phyloP scores from a whole-genome alignment of 2,797 vertebrate species.

The Caiman crocodilus region DNA sequence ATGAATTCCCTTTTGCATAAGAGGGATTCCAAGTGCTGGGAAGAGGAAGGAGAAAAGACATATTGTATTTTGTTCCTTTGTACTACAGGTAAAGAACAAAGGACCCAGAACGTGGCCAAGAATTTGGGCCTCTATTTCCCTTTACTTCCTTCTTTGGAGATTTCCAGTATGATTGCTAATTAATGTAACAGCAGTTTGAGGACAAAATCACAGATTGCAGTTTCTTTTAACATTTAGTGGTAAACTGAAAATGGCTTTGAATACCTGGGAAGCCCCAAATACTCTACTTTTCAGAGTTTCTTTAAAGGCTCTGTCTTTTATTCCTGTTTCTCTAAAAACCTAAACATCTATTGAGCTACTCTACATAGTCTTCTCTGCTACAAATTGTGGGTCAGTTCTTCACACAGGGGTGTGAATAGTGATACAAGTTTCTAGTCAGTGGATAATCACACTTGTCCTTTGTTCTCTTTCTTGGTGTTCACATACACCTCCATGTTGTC shows the following conservation, averaged over 20 bases:
- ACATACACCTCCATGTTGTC: slow-evolving; percentile 20
- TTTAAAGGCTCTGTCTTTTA: neutral
- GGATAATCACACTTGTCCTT: neutral
- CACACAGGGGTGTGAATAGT: neutral
- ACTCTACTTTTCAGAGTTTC: neutral
- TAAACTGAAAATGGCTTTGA: neutral
- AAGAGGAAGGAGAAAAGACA: neutral
- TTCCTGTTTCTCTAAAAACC: neutral
- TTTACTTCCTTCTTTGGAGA: neutral
- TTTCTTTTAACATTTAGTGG: neutral
- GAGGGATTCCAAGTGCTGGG: neutral
- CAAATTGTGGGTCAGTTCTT: neutral
- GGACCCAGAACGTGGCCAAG: neutral
- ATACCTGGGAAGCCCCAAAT: neutral
- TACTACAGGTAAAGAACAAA: neutral
- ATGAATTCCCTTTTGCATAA: neutral
- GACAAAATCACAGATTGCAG: neutral
- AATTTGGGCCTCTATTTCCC: neutral
- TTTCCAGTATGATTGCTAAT: neutral
- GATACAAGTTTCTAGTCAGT: neutral
- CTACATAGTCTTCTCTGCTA: neutral
- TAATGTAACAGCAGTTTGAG: neutral
- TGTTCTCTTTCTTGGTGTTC: slow-evolving; percentile 14
- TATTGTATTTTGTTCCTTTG: neutral
- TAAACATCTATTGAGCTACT: neutral